Evolutionary conservation across 1,140 invertebrate genomes (phyloP), one percentile per base, ranked within the genome.

Genomic region (Cherax quadricarinatus): DNA sequence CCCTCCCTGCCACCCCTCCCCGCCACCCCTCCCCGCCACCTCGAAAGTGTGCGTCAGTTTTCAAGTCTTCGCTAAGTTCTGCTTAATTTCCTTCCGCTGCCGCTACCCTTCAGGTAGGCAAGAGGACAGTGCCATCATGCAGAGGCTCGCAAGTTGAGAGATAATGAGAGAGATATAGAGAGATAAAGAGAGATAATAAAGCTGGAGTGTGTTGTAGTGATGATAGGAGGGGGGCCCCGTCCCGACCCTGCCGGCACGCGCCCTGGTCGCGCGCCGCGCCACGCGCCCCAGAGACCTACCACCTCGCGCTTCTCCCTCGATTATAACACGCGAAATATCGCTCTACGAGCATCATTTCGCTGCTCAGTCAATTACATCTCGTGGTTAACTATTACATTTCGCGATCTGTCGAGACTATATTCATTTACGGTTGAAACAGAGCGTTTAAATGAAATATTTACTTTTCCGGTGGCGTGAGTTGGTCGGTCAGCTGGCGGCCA

Each of bases 181-280:
- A 21, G 16, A 60, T 60, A 10, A 10, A 18, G n/a, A 3, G 24
- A 5, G 51, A 62, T 57, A 51, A 88, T 51, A 60, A 60, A 79
- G 21, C 70, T 79, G 89, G 41, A 66, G 82, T 86, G 48, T 49
- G 57, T 41, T 73, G 49, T 41, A 53, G 53, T 9, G 24, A 66
- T 75, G 70, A 53, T 66, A 79, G 57, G 91, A 78, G 75, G 60
- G 70, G 1, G 24, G 73, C 60, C 62, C 53, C 78, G 66, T 51
- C 92, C 78, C 92, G 82, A 91, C 92, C 88, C 92, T 75, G 83
- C 66, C 78, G 93, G 93, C 93, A 93, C 92, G 86, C 93, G 93
- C 88, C 91, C 49, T 41, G 80, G 93, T 87, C 93, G 93, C 93
- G 79, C 80, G 93, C 93, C 81, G 16, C 57, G 89, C 93, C 89